Conservation (phyloP, 2,888 invertebrate species). For the Brachynemurus nebulosus region DNA sequence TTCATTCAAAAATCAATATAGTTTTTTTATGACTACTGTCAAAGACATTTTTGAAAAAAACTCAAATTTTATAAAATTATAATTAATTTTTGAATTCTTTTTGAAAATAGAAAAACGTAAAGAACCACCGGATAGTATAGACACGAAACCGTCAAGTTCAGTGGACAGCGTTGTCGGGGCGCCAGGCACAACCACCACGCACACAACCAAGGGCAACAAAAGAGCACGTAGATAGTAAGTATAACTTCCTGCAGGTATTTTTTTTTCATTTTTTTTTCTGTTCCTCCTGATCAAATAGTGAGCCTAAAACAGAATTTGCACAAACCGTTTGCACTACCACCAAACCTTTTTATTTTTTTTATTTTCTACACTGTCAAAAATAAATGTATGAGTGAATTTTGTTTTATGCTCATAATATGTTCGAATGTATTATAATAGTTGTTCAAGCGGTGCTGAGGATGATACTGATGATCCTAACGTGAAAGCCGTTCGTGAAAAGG, state of each 20-base stretch:
- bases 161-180: conserved; percentile 39
- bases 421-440: conserved; percentile 23
- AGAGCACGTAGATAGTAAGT: conserved; percentile 70
- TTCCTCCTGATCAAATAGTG: no score
- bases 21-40: not conserved
- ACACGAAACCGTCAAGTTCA: conserved; percentile 44
- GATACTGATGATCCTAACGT: conserved; percentile 73
- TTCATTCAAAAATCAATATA: not conserved
- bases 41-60: no score
- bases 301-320: no score
- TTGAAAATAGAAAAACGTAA: conserved; percentile 64
- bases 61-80: no score
- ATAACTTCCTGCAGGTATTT: conserved; percentile 16
- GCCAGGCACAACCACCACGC: conserved; percentile 35
- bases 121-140: conserved; percentile 59
- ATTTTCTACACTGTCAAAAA: not conserved
- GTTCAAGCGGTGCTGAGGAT: conserved; percentile 72
- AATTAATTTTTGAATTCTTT: no score
- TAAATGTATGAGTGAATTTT: not conserved
- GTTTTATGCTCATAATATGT: conserved; percentile 1
- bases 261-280: not conserved
- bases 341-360: no score
- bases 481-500: conserved; percentile 87
- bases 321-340: no score
- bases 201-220: conserved; percentile 44